phyloP scores from a whole-genome alignment of 1,140 invertebrate species.

The Meteorus sp. region DNA sequence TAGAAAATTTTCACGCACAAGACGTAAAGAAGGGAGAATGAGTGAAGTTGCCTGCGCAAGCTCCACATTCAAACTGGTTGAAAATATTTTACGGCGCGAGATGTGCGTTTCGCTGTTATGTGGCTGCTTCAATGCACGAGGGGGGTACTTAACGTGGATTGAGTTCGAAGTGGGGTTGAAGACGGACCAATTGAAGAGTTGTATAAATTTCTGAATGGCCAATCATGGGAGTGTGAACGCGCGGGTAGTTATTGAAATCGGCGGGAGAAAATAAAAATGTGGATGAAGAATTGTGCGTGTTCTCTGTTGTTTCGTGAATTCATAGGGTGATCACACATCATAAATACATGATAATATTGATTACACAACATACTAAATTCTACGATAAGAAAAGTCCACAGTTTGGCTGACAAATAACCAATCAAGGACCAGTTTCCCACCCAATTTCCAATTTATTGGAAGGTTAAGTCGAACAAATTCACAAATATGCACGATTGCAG shows the following conservation, averaged over 20 bases:
- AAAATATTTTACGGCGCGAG: background rate
- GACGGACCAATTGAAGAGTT: background rate
- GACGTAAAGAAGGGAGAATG: background rate
- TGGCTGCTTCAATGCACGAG: background rate
- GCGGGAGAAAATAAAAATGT: background rate
- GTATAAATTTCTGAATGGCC: too few species aligned
- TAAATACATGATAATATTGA: background rate
- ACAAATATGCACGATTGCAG: too few species aligned
- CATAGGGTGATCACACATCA: too few species aligned
- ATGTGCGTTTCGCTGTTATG: background rate
- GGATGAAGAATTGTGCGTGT: background rate
- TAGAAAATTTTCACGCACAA: too few species aligned
- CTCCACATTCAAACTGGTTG: slow-evolving; percentile 35
- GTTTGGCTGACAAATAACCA: too few species aligned
- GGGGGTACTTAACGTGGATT: background rate
- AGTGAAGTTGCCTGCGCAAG: slow-evolving; percentile 30
- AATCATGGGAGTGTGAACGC: too few species aligned
- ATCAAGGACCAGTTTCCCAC: too few species aligned
- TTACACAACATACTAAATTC: slow-evolving; percentile 2
- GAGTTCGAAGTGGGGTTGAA: background rate
- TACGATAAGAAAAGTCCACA: too few species aligned
- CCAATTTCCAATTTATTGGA: too few species aligned
- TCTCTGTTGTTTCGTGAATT: background rate
- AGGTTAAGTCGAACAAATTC: too few species aligned
- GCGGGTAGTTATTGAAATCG: background rate